phyloP scores from a whole-genome alignment of 1,140 invertebrate species.

The Gryon sp. region DNA sequence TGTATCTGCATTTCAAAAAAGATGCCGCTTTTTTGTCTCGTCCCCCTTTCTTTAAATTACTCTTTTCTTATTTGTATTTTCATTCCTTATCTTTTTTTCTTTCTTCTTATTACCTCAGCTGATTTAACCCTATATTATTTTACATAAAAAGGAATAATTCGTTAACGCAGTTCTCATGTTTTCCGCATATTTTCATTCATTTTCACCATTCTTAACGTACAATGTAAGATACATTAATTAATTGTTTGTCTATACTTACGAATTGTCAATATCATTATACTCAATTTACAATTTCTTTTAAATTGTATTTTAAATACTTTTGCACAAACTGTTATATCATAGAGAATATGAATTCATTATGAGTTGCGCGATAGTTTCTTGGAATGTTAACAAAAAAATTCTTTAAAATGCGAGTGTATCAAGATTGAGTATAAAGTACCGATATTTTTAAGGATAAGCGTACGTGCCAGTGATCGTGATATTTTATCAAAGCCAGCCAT shows the following conservation, averaged over 20 bases:
- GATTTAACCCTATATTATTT: constrained; percentile 19
- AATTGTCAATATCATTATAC: too few relatives aligned
- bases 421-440: constrained; percentile 31
- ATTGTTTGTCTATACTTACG: too few relatives aligned
- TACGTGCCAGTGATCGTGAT: constrained; percentile 21
- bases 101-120: constrained; percentile 2
- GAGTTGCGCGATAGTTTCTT: constrained; percentile 10
- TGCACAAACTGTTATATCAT: too few relatives aligned
- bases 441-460: constrained; percentile 41
- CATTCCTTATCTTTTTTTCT: constrained; percentile 1
- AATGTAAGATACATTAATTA: too few relatives aligned
- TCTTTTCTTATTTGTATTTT: too few relatives aligned
- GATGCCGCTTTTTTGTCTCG: not conserved
- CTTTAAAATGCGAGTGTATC: constrained; percentile 27
- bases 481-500: constrained; percentile 25
- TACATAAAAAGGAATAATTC: constrained; percentile 5
- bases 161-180: too few relatives aligned
- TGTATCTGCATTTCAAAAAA: constrained; percentile 47
- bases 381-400: constrained; percentile 27
- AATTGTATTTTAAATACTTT: too few relatives aligned
- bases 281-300: too few relatives aligned
- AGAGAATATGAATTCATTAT: constrained; percentile 4
- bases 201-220: too few relatives aligned
- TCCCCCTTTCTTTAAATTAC: not conserved
- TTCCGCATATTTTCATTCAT: too few relatives aligned